A percentile compares a stretch with the other conserved stretches of the same genome.
These are phyloP conservation scores for Ips typographus DNA, from an alignment of 1,140 invertebrate species.

Conservation along the genomic window DNA sequence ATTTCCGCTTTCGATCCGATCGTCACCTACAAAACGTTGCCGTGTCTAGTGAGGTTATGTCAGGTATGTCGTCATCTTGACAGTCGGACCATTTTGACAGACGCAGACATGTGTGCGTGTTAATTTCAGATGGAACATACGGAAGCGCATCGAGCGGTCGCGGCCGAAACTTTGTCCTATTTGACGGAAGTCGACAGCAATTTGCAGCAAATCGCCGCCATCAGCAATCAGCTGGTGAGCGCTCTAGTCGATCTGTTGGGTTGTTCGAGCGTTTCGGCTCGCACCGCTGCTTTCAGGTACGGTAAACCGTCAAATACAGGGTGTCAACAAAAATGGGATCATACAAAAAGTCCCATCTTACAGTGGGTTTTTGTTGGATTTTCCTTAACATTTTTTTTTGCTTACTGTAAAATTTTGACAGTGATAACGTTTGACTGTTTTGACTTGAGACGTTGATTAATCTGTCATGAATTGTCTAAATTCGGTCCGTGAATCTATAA, in stretches of 20 bases:
- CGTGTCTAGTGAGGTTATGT: slow-evolving; percentile 79
- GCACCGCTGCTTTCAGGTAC: slow-evolving; percentile 78
- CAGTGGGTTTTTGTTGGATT: too few species aligned
- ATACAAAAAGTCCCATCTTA: too few species aligned
- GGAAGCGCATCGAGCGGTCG: slow-evolving; percentile 74
- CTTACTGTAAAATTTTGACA: too few species aligned
- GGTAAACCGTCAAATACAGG: too few species aligned
- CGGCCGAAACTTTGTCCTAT: slow-evolving; percentile 87
- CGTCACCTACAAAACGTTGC: slow-evolving; percentile 79
- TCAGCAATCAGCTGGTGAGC: slow-evolving; percentile 87
- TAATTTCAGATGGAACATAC: slow-evolving; percentile 70
- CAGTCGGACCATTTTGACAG: too few species aligned
- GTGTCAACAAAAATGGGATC: too few species aligned
- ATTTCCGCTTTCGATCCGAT: slow-evolving; percentile 73
- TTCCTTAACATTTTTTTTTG: too few species aligned
- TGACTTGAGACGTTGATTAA: too few species aligned
- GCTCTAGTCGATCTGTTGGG: slow-evolving; percentile 80
- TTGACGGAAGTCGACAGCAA: slow-evolving; percentile 90
- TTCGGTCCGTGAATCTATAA: too few species aligned
- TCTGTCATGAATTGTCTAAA: too few species aligned
- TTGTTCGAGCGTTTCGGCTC: slow-evolving; percentile 60
- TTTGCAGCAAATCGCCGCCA: slow-evolving; percentile 82
- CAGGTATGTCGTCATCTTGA: slow-evolving; percentile 57
- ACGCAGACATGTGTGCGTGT: too few species aligned
- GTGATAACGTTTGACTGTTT: too few species aligned